phyloP scores from a whole-genome alignment of 37 sponge, comb jelly and placozoan species.

The Lycopodina hypogea region DNA sequence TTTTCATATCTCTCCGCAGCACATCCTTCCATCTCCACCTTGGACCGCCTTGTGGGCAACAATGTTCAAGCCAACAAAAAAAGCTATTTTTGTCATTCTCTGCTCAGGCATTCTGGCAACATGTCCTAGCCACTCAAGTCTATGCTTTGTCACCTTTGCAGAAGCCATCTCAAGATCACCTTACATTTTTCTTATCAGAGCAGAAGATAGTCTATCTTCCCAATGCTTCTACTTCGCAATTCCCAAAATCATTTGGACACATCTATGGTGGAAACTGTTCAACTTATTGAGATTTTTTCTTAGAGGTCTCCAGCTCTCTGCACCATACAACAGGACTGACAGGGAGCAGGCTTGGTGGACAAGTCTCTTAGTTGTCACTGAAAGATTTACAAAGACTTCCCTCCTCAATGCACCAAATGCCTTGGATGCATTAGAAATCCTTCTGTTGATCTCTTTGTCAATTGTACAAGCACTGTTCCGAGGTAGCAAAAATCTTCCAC shows the following conservation, averaged over 20 bases:
- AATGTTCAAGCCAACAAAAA: not conserved
- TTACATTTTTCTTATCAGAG: not conserved
- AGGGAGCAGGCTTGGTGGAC: not conserved
- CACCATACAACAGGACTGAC: too few species aligned
- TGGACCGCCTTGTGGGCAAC: too few species aligned
- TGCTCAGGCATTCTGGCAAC: conserved; percentile 17
- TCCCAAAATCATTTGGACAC: not conserved
- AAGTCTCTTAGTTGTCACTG: too few species aligned
- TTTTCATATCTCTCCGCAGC: too few species aligned
- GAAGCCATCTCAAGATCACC: not conserved
- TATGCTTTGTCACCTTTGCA: conserved; percentile 7
- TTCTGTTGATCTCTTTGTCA: conserved; percentile 18
- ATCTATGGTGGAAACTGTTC: too few species aligned
- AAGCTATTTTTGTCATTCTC: not conserved
- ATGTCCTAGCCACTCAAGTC: conserved; percentile 31
- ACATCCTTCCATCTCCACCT: too few species aligned
- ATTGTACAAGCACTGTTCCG: conserved; percentile 11
- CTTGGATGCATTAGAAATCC: not conserved
- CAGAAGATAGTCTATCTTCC: not conserved
- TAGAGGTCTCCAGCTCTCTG: not conserved
- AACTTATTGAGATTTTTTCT: too few species aligned
- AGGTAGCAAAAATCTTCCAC: conserved; percentile 46
- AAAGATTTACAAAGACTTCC: too few species aligned
- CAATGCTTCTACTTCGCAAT: not conserved
- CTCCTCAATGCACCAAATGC: not conserved